Evolutionary conservation across 2,888 invertebrate genomes (phyloP).

Genomic region (Pimpla rufipes): DNA sequence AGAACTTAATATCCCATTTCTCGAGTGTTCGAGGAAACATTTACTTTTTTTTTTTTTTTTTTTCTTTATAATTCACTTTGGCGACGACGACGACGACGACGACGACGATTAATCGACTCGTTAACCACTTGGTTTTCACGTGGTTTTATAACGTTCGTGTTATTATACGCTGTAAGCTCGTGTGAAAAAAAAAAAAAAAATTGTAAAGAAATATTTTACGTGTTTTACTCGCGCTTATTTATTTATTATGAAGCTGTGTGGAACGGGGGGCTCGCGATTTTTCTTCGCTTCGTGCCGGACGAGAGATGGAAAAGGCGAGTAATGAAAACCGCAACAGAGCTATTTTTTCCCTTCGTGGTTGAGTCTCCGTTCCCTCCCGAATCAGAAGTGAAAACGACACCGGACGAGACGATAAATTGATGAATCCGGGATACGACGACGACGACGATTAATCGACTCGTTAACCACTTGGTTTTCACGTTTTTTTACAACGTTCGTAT

Average conservation of each 20-base stretch:
- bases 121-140: constrained; percentile 66
- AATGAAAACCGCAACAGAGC: constrained; percentile 40
- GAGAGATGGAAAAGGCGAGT: neutral
- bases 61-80: constrained; percentile 60
- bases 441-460: constrained; percentile 69
- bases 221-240: constrained; percentile 40
- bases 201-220: constrained; percentile 36
- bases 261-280: neutral
- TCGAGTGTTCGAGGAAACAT: constrained; percentile 37
- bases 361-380: constrained; percentile 23
- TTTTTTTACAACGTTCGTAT: no score
- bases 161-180: no score
- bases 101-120: constrained; percentile 67
- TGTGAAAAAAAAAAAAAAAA: neutral
- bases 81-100: constrained; percentile 53
- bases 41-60: no score
- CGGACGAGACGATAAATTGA: constrained; percentile 74
- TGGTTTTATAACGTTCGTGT: no score
- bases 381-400: constrained; percentile 69
- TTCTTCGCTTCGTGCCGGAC: constrained; percentile 15
- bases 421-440: constrained; percentile 71
- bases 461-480: constrained; percentile 66
- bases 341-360: constrained; percentile 42
- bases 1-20: constrained; percentile 65
- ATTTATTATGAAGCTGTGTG: constrained; percentile 19